Percentiles rank a stretch among this genome's conserved stretches.
phyloP scores from a whole-genome alignment of 2,888 invertebrate species.

The Fissipunctia ypsillon region DNA sequence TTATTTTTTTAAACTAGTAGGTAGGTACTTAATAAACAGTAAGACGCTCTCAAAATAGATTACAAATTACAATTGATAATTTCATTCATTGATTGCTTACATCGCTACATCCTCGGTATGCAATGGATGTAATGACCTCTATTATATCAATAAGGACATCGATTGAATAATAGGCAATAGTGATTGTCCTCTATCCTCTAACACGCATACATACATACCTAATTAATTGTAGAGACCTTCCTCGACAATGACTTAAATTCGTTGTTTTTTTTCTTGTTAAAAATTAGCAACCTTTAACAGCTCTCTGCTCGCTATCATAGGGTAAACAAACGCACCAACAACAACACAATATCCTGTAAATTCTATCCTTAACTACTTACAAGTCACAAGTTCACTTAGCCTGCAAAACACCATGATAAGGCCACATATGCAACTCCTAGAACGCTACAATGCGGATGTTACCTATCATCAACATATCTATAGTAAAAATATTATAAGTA shows the following conservation, averaged over 20 bases:
- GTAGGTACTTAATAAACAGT: too few relatives aligned
- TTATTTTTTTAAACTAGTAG: too few relatives aligned
- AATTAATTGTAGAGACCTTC: background rate
- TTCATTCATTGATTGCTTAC: background rate
- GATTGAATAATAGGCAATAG: constrained; percentile 20
- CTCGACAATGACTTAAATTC: background rate
- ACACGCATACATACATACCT: background rate
- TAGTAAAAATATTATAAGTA: background rate
- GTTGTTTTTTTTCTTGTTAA: constrained; percentile 1
- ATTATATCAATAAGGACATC: constrained; percentile 42
- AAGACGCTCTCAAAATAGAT: background rate
- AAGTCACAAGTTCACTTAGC: background rate
- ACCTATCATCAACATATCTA: too few relatives aligned
- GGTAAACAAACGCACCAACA: too few relatives aligned
- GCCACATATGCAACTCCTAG: background rate
- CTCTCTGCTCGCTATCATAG: too few relatives aligned
- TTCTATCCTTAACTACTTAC: background rate
- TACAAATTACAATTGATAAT: constrained; percentile 7
- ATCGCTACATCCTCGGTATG: constrained; percentile 25
- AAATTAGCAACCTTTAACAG: background rate
- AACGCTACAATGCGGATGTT: background rate
- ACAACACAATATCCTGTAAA: background rate
- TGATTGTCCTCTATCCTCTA: constrained; percentile 17
- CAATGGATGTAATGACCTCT: constrained; percentile 45
- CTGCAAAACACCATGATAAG: background rate